Base-by-base conservation (phyloP, 2,888 invertebrate species). In the Ypsolopha sequella region DNA sequence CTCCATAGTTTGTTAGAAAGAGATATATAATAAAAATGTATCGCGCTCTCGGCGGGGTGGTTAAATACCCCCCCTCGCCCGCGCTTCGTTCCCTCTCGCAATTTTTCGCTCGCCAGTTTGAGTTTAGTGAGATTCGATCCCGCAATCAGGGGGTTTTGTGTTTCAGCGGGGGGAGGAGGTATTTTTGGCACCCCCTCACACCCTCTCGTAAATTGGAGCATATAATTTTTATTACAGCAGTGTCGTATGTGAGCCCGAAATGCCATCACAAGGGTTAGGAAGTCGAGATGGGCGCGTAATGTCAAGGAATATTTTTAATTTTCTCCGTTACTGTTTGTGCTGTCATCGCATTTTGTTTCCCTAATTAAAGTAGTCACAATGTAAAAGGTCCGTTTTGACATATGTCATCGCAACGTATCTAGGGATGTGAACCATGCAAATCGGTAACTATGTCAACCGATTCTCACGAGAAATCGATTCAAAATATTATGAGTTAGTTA, bases 151-250 rank as follows among this genome's bases (percentile, higher is more conserved):
- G 78, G 72, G 49, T 50, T 50, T 50, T 52, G 52, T 51, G 49
- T 55, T 53, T 50, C 51, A 48, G 50, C 51, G 50, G 76, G 58
- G 49, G 46, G 54, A 66, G 76, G 79, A 70, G 76, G 73, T 55
- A 69, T 70, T 78, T 81, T 84, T 76, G 72, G 70, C 73, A 63
- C 66, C 67, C 73, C 54, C 60, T 38, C 47, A 24, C 24, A 24
- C 49, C 52, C 48, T 52, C 54, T 47, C 84, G 84, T 85, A 86
- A 86, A 86, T 86, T 85, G 86, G 82, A 82, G 85, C 85, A 85
- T 86, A 86, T 86, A 86, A 86, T 86, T 86, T 86, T 86, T 86
- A 86, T 86, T 86, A 84, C 85, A 70, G 66, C 67, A 71, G 74
- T 79, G 81, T 79, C 80, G 80, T 80, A 70, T 78, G 71, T 74